Evolutionary conservation across 2,888 invertebrate species (phyloP).

Genomic region (Alitta virens): DNA sequence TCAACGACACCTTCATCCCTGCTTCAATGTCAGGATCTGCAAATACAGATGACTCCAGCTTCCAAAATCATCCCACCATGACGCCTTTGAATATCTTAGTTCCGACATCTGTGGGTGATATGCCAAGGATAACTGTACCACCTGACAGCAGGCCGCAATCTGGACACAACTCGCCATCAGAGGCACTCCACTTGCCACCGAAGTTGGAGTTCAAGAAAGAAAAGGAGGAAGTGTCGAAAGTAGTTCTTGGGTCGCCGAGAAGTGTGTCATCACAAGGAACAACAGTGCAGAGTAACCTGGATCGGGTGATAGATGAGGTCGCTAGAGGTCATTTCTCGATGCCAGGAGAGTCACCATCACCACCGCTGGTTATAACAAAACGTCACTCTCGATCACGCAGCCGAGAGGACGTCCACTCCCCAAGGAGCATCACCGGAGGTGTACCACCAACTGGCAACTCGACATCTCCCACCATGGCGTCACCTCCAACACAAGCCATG

Average conservation of each 20-base stretch:
- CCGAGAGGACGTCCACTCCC: slow-evolving; percentile 3
- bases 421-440: neutral
- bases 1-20: too few species aligned
- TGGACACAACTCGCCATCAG: too few species aligned
- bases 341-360: slow-evolving; percentile 18
- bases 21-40: too few species aligned
- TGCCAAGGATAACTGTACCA: too few species aligned
- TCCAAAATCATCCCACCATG: too few species aligned
- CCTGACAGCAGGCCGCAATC: too few species aligned
- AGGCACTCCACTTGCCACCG: slow-evolving; percentile 11
- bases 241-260: slow-evolving; percentile 1
- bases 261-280: neutral
- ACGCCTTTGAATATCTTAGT: too few species aligned
- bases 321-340: slow-evolving; percentile 65
- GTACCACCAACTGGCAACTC: neutral
- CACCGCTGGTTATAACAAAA: neutral
- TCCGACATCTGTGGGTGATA: too few species aligned
- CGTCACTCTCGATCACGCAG: slow-evolving; percentile 8
- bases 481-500: neutral
- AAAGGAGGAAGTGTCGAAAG: neutral
- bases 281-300: slow-evolving; percentile 63
- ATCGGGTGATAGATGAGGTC: slow-evolving; percentile 87
- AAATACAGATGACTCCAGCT: too few species aligned
- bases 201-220: slow-evolving; percentile 19
- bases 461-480: neutral